Evolutionary conservation across 23 tunicate species (phyloP).

Genomic region (Styela clava): DNA sequence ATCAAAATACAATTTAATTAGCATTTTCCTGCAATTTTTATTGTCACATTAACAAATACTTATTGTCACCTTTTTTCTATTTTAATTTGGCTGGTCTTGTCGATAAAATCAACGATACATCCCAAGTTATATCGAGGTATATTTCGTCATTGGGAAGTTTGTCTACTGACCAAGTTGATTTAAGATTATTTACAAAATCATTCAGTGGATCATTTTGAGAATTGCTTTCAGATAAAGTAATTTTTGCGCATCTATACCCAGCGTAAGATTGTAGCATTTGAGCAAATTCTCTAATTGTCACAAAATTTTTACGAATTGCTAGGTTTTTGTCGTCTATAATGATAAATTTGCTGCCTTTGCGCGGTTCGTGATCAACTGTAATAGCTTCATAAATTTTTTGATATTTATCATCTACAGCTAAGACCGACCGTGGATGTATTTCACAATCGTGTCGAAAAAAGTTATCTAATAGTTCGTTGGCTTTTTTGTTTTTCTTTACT

Average conservation of each 20-base stretch:
- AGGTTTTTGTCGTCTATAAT: slow-evolving; percentile 21
- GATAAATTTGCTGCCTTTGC: slow-evolving; percentile 29
- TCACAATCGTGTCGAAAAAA: slow-evolving; percentile 21
- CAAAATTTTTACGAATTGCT: slow-evolving; percentile 9
- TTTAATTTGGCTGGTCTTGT: slow-evolving; percentile 19
- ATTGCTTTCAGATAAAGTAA: background rate
- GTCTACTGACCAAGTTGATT: slow-evolving; percentile 7
- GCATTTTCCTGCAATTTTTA: too few relatives aligned
- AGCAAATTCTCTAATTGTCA: slow-evolving; percentile 2
- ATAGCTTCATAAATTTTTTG: slow-evolving; percentile 20
- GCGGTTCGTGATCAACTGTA: slow-evolving; percentile 3
- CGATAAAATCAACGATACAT: slow-evolving; percentile 20
- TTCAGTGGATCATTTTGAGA: slow-evolving; percentile 4
- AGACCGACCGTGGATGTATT: slow-evolving; percentile 12
- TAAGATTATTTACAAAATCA: background rate
- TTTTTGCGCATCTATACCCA: slow-evolving; percentile 26
- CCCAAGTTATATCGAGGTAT: slow-evolving; percentile 24
- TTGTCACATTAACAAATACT: too few relatives aligned
- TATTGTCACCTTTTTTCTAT: too few relatives aligned
- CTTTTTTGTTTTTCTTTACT: background rate
- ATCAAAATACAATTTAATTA: too few relatives aligned
- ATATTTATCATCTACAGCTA: slow-evolving; percentile 25
- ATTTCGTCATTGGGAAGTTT: slow-evolving; percentile 7
- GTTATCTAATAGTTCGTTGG: slow-evolving; percentile 21
- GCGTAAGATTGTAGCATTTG: slow-evolving; percentile 16